phyloP scores from a whole-genome alignment of 1,140 invertebrate genomes.

The Brachystomella parvula region DNA sequence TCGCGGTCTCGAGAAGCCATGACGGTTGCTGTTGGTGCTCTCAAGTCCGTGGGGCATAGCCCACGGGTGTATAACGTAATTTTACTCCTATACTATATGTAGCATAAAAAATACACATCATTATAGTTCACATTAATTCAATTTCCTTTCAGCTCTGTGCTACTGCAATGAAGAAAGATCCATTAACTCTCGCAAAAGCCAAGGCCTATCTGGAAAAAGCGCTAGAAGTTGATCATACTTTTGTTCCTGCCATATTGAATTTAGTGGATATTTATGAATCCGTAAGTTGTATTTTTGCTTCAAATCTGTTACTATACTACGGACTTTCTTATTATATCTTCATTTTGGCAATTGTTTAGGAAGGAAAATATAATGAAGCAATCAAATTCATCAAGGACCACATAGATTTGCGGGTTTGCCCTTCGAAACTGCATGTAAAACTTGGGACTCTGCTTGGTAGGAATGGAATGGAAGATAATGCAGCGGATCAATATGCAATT shows the following conservation, averaged over 20 bases:
- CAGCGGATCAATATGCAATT: slow-evolving; percentile 60
- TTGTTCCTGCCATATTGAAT: slow-evolving; percentile 60
- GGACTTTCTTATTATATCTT: not conserved
- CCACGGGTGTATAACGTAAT: slow-evolving; percentile 60
- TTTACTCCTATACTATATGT: slow-evolving; percentile 19
- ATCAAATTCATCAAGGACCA: slow-evolving; percentile 54
- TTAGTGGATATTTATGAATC: slow-evolving; percentile 55
- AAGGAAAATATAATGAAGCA: slow-evolving; percentile 53
- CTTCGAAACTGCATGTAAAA: slow-evolving; percentile 58
- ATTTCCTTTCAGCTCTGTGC: slow-evolving; percentile 56
- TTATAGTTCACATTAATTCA: slow-evolving; percentile 28
- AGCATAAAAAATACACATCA: not conserved
- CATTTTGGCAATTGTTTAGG: slow-evolving; percentile 45
- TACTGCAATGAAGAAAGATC: slow-evolving; percentile 60
- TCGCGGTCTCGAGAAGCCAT: slow-evolving; percentile 60
- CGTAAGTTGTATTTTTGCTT: slow-evolving; percentile 38
- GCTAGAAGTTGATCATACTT: slow-evolving; percentile 54
- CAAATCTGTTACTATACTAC: not conserved
- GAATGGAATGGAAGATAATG: slow-evolving; percentile 57
- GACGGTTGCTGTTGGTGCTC: slow-evolving; percentile 58
- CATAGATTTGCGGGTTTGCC: slow-evolving; percentile 52
- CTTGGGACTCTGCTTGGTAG: slow-evolving; percentile 55
- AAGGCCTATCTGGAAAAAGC: slow-evolving; percentile 63
- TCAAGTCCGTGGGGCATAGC: slow-evolving; percentile 60
- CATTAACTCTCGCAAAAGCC: slow-evolving; percentile 53